Base-by-base conservation (phyloP, 1,140 invertebrate genomes). In the Rhagoletis zephyria region DNA sequence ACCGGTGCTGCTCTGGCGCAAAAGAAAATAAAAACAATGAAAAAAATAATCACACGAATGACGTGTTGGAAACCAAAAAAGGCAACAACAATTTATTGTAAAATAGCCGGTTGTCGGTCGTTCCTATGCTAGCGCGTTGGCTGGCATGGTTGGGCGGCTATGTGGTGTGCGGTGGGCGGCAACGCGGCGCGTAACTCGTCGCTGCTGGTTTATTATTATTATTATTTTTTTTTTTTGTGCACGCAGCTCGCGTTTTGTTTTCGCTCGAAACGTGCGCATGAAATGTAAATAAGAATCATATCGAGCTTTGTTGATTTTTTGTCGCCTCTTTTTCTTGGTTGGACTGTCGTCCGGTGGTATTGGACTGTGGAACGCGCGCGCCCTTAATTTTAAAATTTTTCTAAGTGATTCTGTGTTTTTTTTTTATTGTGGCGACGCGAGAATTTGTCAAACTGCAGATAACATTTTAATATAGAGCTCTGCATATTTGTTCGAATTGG, bases 231-330 rank as follows among this genome's bases (percentile, higher is more conserved):
- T 81, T 56, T 7, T 45, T 16, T 74, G 70, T 74, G 74, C 12
- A 48, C 45, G 48, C 74, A 48, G n/a, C 74, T 81, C 74, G 48
- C 74, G 74, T 81, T 56, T 81, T 48, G 74, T 81, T 81, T 81
- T 56, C 48, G 74, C 74, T 59, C n/a, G 74, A 81, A 81, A 81
- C 74, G 74, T 81, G 48, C 74, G 74, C 74, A 48, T 81, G 51
- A 81, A 81, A 81, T 81, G 74, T 81, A 81, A 81, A 81, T 81
- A 81, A 81, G 74, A 81, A 81, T 81, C 74, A 81, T 56, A 81
- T 81, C 74, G 48, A 81, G 74, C 42, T 81, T 56, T 19, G 74
- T 81, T 81, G 74, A 56, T 51, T 81, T 51, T n/a, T 56, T 63
- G 51, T 81, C 56, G 74, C 56, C n/a, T 14, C 45, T 30, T 30